Evolutionary conservation across 2,113 vertebrate genomes (phyloP).

Genomic region (Synodontis membranacea): DNA sequence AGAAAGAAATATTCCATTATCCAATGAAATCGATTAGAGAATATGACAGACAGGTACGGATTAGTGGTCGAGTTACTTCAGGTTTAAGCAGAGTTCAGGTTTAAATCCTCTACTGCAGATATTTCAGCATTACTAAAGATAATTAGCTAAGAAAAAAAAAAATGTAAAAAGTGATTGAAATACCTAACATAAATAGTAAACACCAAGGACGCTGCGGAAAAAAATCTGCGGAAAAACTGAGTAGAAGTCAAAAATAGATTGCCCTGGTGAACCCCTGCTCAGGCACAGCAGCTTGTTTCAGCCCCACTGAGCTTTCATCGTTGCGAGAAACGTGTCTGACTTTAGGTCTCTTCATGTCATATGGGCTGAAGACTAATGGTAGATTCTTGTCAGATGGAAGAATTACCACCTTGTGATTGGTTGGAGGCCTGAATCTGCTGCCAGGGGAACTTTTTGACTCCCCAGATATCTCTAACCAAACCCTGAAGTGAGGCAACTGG

Average conservation of each 20-base stretch:
- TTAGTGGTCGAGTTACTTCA: not conserved
- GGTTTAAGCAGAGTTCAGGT: not conserved
- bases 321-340: not conserved
- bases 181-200: not conserved
- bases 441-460: not conserved
- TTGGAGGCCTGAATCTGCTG: not conserved
- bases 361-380: not conserved
- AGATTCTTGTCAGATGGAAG: not conserved
- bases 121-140: not conserved
- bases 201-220: not conserved
- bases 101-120: not conserved
- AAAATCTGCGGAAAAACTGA: not conserved
- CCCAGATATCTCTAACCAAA: not conserved
- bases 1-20: no score
- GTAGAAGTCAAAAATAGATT: not conserved
- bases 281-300: not conserved
- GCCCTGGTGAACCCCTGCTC: not conserved
- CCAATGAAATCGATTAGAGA: no score
- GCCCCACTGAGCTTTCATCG: conserved; percentile 9
- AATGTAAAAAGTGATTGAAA: not conserved
- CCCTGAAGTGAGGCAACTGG: not conserved
- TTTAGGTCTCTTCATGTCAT: not conserved
- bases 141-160: not conserved
- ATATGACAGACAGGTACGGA: not conserved
- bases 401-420: not conserved